Conservation (phyloP, 2,888 invertebrate species). For the Cephalotes varians region DNA sequence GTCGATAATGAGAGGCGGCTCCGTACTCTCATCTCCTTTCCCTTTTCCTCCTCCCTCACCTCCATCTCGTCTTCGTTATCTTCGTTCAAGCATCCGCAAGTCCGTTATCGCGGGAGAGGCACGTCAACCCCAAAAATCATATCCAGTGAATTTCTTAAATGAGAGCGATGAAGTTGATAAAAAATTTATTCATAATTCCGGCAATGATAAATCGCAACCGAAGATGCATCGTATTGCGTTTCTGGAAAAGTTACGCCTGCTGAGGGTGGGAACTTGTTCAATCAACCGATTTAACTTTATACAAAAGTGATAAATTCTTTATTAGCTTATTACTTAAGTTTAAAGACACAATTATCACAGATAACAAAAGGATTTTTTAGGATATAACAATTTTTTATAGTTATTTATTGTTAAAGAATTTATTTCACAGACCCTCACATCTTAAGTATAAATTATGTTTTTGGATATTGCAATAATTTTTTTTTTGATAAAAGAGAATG, state of each 20-base stretch:
- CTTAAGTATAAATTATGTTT: not conserved
- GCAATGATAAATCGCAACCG: not conserved
- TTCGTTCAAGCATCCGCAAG: constrained; percentile 33
- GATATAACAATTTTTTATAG: not conserved
- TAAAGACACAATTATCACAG: not conserved
- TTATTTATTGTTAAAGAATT: not conserved
- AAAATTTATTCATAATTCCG: not conserved
- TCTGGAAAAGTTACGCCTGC: not conserved
- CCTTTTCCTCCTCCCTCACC: not conserved
- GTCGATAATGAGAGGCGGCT: constrained; percentile 75
- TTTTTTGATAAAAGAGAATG: not conserved
- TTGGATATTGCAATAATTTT: not conserved
- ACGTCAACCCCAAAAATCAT: not conserved
- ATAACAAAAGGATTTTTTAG: not conserved
- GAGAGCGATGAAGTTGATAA: not conserved
- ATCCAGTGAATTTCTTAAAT: not conserved
- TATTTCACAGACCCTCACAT: not conserved
- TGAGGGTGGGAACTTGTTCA: not conserved
- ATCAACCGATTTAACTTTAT: not conserved
- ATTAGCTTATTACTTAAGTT: too few relatives aligned
- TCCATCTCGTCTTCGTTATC: constrained; percentile 20
- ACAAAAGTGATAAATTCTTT: not conserved
- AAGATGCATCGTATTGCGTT: not conserved
- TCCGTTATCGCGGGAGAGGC: constrained; percentile 14
- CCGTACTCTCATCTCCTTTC: constrained; percentile 45